Base-by-base conservation (phyloP, 1,140 invertebrate genomes). In the Drosophila miranda region DNA sequence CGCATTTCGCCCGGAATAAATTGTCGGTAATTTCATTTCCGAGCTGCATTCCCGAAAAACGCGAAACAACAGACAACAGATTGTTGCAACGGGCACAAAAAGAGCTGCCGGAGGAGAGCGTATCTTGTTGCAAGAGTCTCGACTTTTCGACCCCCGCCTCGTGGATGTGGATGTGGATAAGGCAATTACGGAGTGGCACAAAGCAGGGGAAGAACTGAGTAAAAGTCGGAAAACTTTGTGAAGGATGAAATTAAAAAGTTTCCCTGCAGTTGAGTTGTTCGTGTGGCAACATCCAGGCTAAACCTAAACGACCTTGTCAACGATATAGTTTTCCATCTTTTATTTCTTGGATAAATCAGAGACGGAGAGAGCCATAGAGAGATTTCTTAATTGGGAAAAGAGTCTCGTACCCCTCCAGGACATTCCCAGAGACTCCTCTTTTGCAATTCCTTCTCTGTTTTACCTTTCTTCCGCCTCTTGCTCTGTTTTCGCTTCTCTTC, bases 221-320 rank as follows among this genome's bases (percentile, higher is more conserved):
- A 69, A 69, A 69, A 69, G 66, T 69, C 70, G 45, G 64, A 48
- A 48, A 74, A 74, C 70, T 74, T 74, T 49, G 42, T 72, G 51
- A 52, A 73, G 70, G 69, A 73, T 74, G 70, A 74, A 74, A 74
- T 74, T 74, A 74, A 74, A 74, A 74, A 74, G 48, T 74, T 64
- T 64, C 26, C 4, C 34, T 38, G 34, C 28, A 30, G 28, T 8
- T 8, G 11, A 9, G 30, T 11, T 5, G 11, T 38, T 38, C 11
- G 34, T 38, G 34, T 38, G 11, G 34, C 34, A 13, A 1, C 34
- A 38, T 38, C 34, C 3, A 30, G 13, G 34, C 34, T 13, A 13
- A 38, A 38, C 48, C 70, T 53, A 74, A 74, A 74, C 70, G 70
- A 74, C 69, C 70, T 74, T 74, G 70, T 64, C 59, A 74, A 74